Conservation (phyloP, 2,113 vertebrate genomes). For the Phrynocephalus versicolor region DNA sequence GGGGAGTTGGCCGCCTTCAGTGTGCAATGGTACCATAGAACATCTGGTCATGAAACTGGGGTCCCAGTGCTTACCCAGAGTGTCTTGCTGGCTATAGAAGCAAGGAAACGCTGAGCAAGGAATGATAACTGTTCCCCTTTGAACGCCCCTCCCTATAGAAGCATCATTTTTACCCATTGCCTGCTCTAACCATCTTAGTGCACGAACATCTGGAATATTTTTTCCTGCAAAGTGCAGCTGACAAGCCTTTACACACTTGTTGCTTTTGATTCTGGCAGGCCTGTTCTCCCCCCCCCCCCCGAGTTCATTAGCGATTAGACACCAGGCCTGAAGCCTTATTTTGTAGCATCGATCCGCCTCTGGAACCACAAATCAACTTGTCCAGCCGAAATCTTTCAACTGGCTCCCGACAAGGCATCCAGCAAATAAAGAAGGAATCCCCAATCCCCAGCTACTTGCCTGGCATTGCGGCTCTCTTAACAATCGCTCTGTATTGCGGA, state of each 20-base stretch:
- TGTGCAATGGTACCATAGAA: too few species aligned
- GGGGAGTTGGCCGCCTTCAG: not conserved
- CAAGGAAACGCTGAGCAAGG: too few species aligned
- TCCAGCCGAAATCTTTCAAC: constrained; percentile 8
- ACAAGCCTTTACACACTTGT: not conserved
- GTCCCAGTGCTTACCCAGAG: not conserved
- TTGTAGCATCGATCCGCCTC: constrained; percentile 51
- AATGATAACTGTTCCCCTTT: too few species aligned
- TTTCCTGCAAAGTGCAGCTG: too few species aligned
- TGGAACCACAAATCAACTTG: constrained; percentile 53
- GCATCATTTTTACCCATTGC: too few species aligned
- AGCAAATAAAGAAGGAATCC: constrained; percentile 46
- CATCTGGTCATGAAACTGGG: constrained; percentile 28
- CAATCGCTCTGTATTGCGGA: not conserved
- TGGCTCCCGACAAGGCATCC: constrained; percentile 51
- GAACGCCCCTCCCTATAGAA: too few species aligned
- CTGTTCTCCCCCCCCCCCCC: constrained; percentile 14
- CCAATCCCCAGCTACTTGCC: constrained; percentile 50
- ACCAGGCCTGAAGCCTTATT: constrained; percentile 43
- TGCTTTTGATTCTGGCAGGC: constrained; percentile 22
- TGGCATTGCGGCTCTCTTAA: constrained; percentile 11
- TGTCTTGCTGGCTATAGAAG: too few species aligned
- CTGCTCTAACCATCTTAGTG: too few species aligned
- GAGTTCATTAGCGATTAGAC: constrained; percentile 46
- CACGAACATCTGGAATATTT: too few species aligned